These are phyloP conservation scores for Cyprinodon tularosa DNA, from an alignment of 2,113 vertebrate genomes.

Conservation along the genomic window DNA sequence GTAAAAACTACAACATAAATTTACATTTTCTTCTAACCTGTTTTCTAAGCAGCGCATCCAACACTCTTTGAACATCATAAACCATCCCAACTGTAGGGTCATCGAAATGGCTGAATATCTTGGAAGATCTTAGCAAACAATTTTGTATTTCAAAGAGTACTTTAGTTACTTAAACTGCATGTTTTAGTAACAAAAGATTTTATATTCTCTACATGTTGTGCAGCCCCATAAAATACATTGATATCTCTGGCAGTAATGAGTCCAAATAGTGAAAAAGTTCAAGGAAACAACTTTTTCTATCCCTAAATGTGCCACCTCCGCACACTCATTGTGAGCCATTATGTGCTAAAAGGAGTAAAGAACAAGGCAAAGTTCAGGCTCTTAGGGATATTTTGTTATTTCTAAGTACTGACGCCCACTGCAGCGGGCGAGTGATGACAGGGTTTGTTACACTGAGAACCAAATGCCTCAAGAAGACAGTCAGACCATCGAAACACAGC, in stretches of 20 bases:
- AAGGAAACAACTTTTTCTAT: constrained; percentile 23
- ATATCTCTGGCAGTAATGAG: background rate
- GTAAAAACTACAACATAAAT: too few species aligned
- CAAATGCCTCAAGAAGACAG: constrained; percentile 40
- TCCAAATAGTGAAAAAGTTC: background rate
- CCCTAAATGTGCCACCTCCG: constrained; percentile 12
- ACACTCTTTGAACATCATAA: too few species aligned
- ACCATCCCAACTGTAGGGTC: too few species aligned
- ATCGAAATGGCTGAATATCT: too few species aligned
- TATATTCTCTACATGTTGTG: too few species aligned
- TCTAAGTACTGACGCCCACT: constrained; percentile 29
- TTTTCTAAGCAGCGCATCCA: too few species aligned
- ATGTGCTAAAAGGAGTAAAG: constrained; percentile 40
- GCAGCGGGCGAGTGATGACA: constrained; percentile 27
- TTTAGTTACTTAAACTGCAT: too few species aligned
- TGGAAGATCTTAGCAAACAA: too few species aligned
- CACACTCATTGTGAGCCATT: constrained; percentile 45
- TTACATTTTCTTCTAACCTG: too few species aligned
- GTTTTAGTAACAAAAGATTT: too few species aligned
- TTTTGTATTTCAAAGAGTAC: too few species aligned
- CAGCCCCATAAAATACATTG: background rate
- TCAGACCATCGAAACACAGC: constrained; percentile 30
- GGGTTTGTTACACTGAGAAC: constrained; percentile 57
- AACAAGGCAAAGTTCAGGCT: constrained; percentile 26
- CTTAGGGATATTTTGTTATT: constrained; percentile 51